Evolutionary conservation across 1,140 invertebrate genomes (phyloP).

Genomic region (Wiebesia pumilae): DNA sequence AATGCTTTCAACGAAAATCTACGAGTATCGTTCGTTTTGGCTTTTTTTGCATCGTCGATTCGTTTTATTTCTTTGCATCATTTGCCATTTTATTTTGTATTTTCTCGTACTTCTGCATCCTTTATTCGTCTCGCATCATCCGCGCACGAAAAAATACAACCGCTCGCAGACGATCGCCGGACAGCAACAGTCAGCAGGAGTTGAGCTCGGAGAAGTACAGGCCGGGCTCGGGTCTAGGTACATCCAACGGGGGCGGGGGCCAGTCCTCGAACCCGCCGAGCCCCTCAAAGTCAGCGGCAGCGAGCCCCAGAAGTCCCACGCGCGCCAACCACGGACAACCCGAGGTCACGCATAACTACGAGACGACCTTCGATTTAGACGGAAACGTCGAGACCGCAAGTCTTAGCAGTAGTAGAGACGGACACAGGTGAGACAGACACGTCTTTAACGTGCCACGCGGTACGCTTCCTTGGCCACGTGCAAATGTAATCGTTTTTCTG

Average conservation of each 20-base stretch:
- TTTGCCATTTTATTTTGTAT: conserved; percentile 52
- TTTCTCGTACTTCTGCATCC: conserved; percentile 57
- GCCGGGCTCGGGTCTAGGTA: conserved; percentile 66
- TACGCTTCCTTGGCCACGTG: not conserved
- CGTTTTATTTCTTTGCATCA: conserved; percentile 25
- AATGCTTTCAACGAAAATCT: not conserved
- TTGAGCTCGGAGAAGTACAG: conserved; percentile 70
- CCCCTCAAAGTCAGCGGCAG: conserved; percentile 67
- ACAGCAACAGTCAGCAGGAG: conserved; percentile 70
- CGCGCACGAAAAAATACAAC: not conserved
- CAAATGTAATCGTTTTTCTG: too few relatives aligned
- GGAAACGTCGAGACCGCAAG: conserved; percentile 87
- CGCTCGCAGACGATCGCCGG: conserved; percentile 70
- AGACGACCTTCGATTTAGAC: conserved; percentile 88
- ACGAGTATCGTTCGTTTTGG: conserved; percentile 48
- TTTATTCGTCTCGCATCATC: conserved; percentile 1
- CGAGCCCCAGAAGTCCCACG: conserved; percentile 67
- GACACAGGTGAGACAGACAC: conserved; percentile 76
- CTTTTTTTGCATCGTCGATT: conserved; percentile 59
- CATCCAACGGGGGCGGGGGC: conserved; percentile 64
- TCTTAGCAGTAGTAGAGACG: conserved; percentile 79
- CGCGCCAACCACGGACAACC: conserved; percentile 59
- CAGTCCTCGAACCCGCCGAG: conserved; percentile 67
- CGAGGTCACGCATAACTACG: conserved; percentile 80
- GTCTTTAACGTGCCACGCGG: not conserved